Percentiles rank a stretch among this genome's conserved stretches.
phyloP scores from a whole-genome alignment of 2,113 vertebrate genomes.

The Boleophthalmus pectinirostris region DNA sequence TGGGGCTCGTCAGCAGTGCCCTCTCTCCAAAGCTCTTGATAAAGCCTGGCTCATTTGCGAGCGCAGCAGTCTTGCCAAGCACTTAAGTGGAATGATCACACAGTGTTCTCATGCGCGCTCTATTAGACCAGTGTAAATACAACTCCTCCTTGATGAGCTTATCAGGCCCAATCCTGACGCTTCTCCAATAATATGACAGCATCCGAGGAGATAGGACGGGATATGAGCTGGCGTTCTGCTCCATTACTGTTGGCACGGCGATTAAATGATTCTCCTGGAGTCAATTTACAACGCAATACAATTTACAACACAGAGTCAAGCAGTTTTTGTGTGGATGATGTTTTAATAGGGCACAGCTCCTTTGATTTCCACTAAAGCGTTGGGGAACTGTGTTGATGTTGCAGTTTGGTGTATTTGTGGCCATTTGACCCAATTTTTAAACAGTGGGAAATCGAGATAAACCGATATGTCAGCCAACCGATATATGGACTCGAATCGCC shows the following conservation, averaged over 20 bases:
- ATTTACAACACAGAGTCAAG: neutral
- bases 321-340: neutral
- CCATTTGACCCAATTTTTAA: too few relatives aligned
- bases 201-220: conserved; percentile 18
- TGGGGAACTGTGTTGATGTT: too few relatives aligned
- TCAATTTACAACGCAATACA: neutral
- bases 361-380: too few relatives aligned
- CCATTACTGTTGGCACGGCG: conserved; percentile 32
- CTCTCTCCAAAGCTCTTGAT: neutral
- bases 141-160: conserved; percentile 17
- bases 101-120: neutral
- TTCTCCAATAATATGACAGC: conserved; percentile 24
- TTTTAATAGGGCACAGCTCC: neutral
- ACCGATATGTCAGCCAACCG: too few relatives aligned
- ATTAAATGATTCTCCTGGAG: conserved; percentile 17
- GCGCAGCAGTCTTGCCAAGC: neutral
- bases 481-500: too few relatives aligned
- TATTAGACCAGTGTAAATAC: conserved; percentile 25
- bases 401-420: too few relatives aligned
- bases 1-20: neutral
- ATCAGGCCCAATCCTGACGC: conserved; percentile 30
- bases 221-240: conserved; percentile 34
- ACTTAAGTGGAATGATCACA: conserved; percentile 12
- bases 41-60: conserved; percentile 1
- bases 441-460: too few relatives aligned